Evolutionary conservation across 37 sponge, comb jelly and placozoan genomes (phyloP), one percentile per base, ranked within the genome.

Genomic region (Bolinopsis microptera): DNA sequence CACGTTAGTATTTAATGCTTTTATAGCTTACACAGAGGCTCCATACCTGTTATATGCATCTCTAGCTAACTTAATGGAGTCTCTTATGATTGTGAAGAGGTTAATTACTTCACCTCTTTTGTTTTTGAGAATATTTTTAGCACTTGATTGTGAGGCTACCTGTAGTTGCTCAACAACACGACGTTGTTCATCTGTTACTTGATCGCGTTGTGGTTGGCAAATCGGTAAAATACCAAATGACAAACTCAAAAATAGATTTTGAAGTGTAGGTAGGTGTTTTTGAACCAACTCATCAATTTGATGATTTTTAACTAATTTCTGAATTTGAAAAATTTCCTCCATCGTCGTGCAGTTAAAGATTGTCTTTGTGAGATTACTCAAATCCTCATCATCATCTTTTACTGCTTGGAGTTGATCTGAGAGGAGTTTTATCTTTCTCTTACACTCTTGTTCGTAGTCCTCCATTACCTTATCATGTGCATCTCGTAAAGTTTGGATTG

Each of bases 251-350:
- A 77, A 35, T 35, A 77, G 32, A 77, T 77, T 77, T 18, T 77
- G 80, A 3, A 77, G 35, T 1, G 80, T 77, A 16, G 33, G 33
- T 18, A 77, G 36, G 33, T 77, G 80, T 22, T 32, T 77, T 18
- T 77, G 36, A 28, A 77, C 21, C 33, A 77, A 1, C 35, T 77
- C 35, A 18, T 77, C 80, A 77, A 33, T 33, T 34, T 77, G 80
- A 77, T 77, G 37, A 18, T 77, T 77, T 35, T 77, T 32, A 28
- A 77, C 21, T 18, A 77, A 77, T 5, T 77, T 77, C 80, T 33
- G 35, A 77, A 77, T 77, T 35, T 77, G 1, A 18, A 77, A 77
- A 77, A 77, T 77, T 35, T 77, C 80, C 16, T 77, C 35, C 80
- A 77, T 77, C 13, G 80, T 33, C 1, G 35, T 77, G 35, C 80